Conservation (phyloP, 2,888 invertebrate genomes). For the Ophion slaviceki region DNA sequence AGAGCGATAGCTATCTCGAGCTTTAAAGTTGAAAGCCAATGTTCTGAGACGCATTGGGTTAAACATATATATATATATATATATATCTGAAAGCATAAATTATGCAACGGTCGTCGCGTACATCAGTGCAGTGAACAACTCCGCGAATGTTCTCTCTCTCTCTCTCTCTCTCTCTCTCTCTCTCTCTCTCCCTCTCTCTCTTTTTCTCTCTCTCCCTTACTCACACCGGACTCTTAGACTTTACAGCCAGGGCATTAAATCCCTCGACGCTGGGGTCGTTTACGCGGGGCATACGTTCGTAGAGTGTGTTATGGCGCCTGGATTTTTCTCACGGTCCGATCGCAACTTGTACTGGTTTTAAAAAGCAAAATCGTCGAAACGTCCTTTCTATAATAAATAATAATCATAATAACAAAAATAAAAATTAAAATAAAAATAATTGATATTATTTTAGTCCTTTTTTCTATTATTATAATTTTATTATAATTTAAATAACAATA, state of each 20-base stretch:
- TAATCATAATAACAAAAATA: slow-evolving; percentile 29
- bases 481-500: too few species aligned
- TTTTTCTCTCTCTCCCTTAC: slow-evolving; percentile 25
- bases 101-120: slow-evolving; percentile 67
- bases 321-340: slow-evolving; percentile 67
- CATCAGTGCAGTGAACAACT: slow-evolving; percentile 61
- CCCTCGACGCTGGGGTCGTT: slow-evolving; percentile 59
- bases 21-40: slow-evolving; percentile 48
- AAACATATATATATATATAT: slow-evolving; percentile 3
- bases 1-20: slow-evolving; percentile 27
- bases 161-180: slow-evolving; percentile 29
- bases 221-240: slow-evolving; percentile 60
- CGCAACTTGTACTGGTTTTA: slow-evolving; percentile 40
- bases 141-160: slow-evolving; percentile 35
- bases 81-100: slow-evolving; percentile 63
- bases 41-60: slow-evolving; percentile 29
- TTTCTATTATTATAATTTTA: too few species aligned
- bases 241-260: slow-evolving; percentile 67
- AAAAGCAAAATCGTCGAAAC: slow-evolving; percentile 50
- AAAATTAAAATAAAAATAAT: slow-evolving; percentile 8
- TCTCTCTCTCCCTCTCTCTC: slow-evolving; percentile 27
- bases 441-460: neutral
- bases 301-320: slow-evolving; percentile 58
- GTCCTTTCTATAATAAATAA: slow-evolving; percentile 24
- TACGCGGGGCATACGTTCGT: slow-evolving; percentile 47